A percentile compares a stretch with the other conserved stretches of the same genome.
These are phyloP conservation scores for Drosophila meridiana DNA, from an alignment of 2,888 invertebrate species.

Conservation along the genomic window DNA sequence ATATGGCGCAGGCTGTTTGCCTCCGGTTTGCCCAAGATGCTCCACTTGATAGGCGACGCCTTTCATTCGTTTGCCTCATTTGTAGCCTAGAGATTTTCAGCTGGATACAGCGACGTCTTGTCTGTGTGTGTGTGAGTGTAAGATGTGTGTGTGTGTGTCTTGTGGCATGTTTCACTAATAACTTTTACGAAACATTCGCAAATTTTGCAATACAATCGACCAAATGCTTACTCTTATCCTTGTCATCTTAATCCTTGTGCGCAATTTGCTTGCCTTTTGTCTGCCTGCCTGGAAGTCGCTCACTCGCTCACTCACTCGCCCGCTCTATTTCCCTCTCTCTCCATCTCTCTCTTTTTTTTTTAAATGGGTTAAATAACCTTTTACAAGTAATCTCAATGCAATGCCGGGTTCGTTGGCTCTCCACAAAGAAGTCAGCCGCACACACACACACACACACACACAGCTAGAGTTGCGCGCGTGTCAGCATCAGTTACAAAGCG, in stretches of 20 bases:
- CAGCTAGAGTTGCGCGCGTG: slow-evolving; percentile 54
- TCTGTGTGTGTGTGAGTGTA: not conserved
- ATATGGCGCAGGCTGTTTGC: slow-evolving; percentile 8
- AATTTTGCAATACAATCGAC: slow-evolving; percentile 41
- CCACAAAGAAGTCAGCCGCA: slow-evolving; percentile 31
- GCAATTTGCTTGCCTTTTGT: slow-evolving; percentile 47
- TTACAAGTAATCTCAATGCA: slow-evolving; percentile 66
- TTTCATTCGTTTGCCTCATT: slow-evolving; percentile 15
- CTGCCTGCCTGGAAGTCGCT: slow-evolving; percentile 2
- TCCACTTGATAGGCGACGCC: slow-evolving; percentile 53
- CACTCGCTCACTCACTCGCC: not conserved
- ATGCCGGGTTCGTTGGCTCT: slow-evolving; percentile 66
- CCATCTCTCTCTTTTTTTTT: slow-evolving; percentile 17
- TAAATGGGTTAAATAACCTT: slow-evolving; percentile 77
- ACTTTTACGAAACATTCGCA: slow-evolving; percentile 35
- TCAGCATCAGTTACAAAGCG: slow-evolving; percentile 62
- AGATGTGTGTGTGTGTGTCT: not conserved
- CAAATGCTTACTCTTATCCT: slow-evolving; percentile 51
- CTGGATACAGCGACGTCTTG: not conserved
- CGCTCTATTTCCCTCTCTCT: not conserved
- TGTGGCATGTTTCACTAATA: slow-evolving; percentile 37
- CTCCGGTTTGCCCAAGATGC: slow-evolving; percentile 48
- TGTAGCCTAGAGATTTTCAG: slow-evolving; percentile 1
- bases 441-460: slow-evolving; percentile 29
- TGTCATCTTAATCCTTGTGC: slow-evolving; percentile 53